Evolutionary conservation across 2,888 invertebrate genomes (phyloP), one percentile per base, ranked within the genome.

Genomic region (Clitarchus hookeri): DNA sequence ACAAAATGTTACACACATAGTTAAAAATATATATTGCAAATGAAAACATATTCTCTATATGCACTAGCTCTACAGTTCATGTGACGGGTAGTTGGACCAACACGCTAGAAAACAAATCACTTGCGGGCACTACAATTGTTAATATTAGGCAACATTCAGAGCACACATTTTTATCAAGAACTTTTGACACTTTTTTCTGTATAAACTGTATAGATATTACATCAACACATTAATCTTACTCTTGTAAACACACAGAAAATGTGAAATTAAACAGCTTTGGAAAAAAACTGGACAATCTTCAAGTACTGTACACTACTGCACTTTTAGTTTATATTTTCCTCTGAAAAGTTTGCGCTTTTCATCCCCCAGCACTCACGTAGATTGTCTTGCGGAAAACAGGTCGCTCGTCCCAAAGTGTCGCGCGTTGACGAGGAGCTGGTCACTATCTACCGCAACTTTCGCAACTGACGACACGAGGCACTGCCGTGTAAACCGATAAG

Each of bases 61-160:
- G 65, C 65, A 65, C 65, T 65, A 65, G 19, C 65, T 65, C 65
- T 65, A 65, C 65, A 65, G 16, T 65, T 65, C 65, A 65, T 65
- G 65, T 65, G 65, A 65, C 65, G n/a, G 65, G 65, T 19, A 65
- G 19, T 65, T 65, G 19, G n/a, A 65, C 65, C 65, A 65, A 65
- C 65, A 65, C 16, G 6, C 65, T 65, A n/a, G n/a, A 65, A 53
- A 65, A 65, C 65, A 65, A 65, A 65, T n/a, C 65, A 23, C 6
- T 65, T 16, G 65, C 16, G 65, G 65, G n/a, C 65, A 65, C 65
- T 65, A 48, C 6, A 65, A 65, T 19, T 65, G 65, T 65, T 65
- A 65, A 65, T 65, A 65, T 65, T 65, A 65, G 65, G 65, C 65
- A 65, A 65, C 65, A 65, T 65, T 65, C 65, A 65, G 65, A 65